phyloP scores from a whole-genome alignment of 1,140 invertebrate genomes.

The Caenorhabditis latens region DNA sequence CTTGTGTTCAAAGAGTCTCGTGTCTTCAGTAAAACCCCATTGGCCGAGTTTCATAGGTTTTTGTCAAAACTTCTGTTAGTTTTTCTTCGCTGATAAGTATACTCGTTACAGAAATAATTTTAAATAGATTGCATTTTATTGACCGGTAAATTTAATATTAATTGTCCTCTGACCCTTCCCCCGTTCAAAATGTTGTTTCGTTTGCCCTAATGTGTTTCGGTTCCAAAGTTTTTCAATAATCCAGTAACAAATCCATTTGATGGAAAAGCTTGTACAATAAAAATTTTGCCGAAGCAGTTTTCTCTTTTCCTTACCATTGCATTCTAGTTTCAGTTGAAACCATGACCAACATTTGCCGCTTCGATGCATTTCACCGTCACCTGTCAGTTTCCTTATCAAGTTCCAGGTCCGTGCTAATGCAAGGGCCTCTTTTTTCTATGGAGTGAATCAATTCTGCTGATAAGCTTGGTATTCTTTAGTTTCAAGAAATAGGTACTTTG shows the following conservation, averaged over 20 bases:
- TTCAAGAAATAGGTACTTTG: neutral
- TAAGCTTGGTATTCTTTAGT: neutral
- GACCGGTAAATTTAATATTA: constrained; percentile 6
- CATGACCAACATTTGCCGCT: neutral
- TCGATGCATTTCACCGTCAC: neutral
- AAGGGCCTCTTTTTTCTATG: neutral
- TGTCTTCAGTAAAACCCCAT: neutral
- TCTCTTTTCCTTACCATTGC: neutral
- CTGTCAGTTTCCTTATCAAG: constrained; percentile 1
- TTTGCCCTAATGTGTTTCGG: neutral
- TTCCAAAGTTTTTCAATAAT: neutral
- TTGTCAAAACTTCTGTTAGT: neutral
- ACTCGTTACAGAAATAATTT: constrained; percentile 15
- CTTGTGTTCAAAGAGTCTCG: neutral
- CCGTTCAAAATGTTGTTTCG: neutral
- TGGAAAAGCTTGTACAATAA: neutral
- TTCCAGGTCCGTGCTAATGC: neutral
- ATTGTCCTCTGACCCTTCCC: neutral
- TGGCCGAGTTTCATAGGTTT: constrained; percentile 4
- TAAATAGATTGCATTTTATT: neutral
- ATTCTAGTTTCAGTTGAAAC: neutral
- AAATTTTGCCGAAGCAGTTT: neutral
- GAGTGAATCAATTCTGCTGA: neutral
- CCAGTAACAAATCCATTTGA: neutral
- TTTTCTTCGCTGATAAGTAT: neutral